Evolutionary conservation across 2,888 invertebrate species (phyloP).

Genomic region (Nephrotoma guestfalica): DNA sequence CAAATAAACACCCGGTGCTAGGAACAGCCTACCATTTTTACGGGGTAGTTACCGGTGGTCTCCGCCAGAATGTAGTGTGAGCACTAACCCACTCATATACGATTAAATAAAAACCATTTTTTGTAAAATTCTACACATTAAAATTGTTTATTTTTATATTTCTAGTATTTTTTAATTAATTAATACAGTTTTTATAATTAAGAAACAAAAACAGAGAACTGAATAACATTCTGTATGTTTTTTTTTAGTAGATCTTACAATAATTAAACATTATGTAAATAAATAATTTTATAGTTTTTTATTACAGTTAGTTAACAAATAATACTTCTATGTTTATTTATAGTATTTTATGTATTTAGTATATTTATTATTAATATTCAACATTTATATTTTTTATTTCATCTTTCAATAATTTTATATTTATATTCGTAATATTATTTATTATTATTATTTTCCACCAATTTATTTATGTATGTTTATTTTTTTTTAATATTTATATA

Average conservation of each 20-base stretch:
- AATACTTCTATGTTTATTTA: neutral
- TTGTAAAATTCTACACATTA: neutral
- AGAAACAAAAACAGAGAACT: neutral
- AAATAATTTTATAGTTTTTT: neutral
- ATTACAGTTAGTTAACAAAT: neutral
- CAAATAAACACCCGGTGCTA: too few relatives aligned
- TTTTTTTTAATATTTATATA: neutral
- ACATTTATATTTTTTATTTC: neutral
- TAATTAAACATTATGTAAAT: neutral
- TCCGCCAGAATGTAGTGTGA: too few relatives aligned
- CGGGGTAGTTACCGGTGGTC: too few relatives aligned
- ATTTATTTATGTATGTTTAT: neutral
- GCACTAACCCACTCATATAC: too few relatives aligned
- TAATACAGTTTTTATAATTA: neutral
- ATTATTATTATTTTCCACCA: conserved; percentile 1
- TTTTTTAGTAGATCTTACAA: neutral
- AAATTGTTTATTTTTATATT: neutral
- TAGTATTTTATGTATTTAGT: neutral
- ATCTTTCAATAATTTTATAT: neutral
- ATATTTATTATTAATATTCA: neutral
- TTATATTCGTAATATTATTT: neutral
- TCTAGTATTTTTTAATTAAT: neutral
- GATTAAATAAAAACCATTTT: neutral
- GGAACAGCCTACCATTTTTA: too few relatives aligned
- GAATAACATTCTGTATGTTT: neutral